Evolutionary conservation across 2,113 vertebrate species (phyloP), one percentile per base, ranked within the genome.

Genomic region (Odocoileus virginianus): DNA sequence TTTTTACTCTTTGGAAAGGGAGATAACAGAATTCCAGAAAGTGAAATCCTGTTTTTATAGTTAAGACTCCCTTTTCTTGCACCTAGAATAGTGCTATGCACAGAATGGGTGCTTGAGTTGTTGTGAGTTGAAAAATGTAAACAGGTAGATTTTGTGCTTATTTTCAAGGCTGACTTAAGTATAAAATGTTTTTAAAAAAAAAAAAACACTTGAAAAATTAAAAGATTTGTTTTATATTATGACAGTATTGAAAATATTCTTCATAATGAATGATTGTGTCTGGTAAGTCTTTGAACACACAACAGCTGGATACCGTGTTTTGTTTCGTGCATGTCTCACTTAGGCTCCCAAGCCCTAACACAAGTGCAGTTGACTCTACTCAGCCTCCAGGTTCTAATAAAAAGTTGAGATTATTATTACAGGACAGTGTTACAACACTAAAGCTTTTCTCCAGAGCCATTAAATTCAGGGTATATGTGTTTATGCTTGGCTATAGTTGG

Each of bases 161-260:
- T 96, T 81, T 95, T 96, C 83, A 95, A 98, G 79, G 74, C 95
- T 97, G 98, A 96, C 98, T 98, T 98, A 98, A 99, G 98, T 99
- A 98, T 99, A 98, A 98, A 98, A 98, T 98, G 98, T 97, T 98
- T 98, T 98, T 98, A n/a, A n/a, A n/a, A n/a, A n/a, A 11, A 67
- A 67, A n/a, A 98, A 98, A 98, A 99, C 86, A 98, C 96, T 98
- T 99, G 92, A 98, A 98, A 98, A 99, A 98, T 98, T 99, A 99
- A 99, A 99, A 98, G 95, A 98, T 97, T 98, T 97, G 98, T 98
- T 98, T 98, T 98, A 98, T 99, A 98, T 97, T 97, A 95, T 47
- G 88, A 21, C 86, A 93, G 97, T 61, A 94, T 98, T 97, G 94
- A 98, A 98, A 98, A 97, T 92, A 79, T 98, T 98, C 43, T 95